Evolutionary conservation across 2,888 invertebrate genomes (phyloP).

Genomic region (Labia minor): DNA sequence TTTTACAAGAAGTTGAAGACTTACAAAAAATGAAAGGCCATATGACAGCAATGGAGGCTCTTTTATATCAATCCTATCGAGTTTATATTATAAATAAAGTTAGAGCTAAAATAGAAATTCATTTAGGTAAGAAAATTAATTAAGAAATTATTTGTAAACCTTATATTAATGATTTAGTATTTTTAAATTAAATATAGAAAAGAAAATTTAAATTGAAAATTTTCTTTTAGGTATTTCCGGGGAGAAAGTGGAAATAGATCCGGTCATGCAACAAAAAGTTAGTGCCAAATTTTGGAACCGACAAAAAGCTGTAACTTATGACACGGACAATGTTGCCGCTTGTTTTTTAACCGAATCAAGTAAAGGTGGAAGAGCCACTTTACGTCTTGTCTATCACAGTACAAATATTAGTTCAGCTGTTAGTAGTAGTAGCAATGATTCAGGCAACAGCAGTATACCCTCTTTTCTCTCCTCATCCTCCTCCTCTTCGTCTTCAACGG

Average conservation of each 20-base stretch:
- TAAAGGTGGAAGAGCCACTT: slow-evolving; percentile 54
- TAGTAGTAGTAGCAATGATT: neutral
- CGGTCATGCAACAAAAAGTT: slow-evolving; percentile 49
- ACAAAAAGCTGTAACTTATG: slow-evolving; percentile 70
- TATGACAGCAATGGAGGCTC: slow-evolving; percentile 72
- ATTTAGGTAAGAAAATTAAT: slow-evolving; percentile 48
- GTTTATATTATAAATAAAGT: slow-evolving; percentile 71
- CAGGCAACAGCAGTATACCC: neutral
- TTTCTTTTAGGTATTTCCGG: slow-evolving; percentile 57
- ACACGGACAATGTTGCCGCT: slow-evolving; percentile 76
- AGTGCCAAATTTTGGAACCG: slow-evolving; percentile 44
- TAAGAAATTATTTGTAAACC: too few species aligned
- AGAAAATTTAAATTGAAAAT: too few species aligned
- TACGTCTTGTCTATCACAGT: slow-evolving; percentile 56
- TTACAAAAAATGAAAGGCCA: slow-evolving; percentile 59
- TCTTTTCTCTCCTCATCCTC: slow-evolving; percentile 18
- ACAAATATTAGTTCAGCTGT: slow-evolving; percentile 14
- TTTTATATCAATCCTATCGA: slow-evolving; percentile 71
- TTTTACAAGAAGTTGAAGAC: slow-evolving; percentile 38
- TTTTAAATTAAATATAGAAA: neutral
- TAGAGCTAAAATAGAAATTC: slow-evolving; percentile 70
- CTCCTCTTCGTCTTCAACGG: neutral
- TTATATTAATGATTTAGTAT: neutral
- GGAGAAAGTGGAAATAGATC: slow-evolving; percentile 85
- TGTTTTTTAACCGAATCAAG: slow-evolving; percentile 74